These are phyloP conservation scores for Aurelia aurita complex sp. Pacific DNA, from an alignment of 30 jellyfish, hydroid and myxozoan genomes.

Conservation along the genomic window DNA sequence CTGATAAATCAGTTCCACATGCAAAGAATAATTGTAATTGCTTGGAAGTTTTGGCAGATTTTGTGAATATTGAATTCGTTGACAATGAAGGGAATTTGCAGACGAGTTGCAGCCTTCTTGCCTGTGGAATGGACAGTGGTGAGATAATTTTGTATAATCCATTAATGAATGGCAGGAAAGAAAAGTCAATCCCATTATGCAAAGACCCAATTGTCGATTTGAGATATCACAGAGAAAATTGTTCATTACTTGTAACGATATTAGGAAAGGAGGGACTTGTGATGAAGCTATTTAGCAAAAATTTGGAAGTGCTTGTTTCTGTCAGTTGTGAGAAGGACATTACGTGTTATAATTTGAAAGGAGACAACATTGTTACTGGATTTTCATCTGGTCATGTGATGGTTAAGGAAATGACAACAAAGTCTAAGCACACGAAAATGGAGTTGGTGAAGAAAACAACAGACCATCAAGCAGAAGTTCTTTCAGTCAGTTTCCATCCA, in stretches of 20 bases:
- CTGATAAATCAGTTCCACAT: background rate
- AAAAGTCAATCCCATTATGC: conserved; percentile 31
- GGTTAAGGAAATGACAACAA: background rate
- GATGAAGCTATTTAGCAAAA: conserved; percentile 21
- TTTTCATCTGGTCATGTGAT: conserved; percentile 57
- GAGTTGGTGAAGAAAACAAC: background rate
- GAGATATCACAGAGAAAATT: conserved; percentile 15
- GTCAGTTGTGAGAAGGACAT: conserved; percentile 51
- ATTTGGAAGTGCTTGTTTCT: conserved; percentile 5
- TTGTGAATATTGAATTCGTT: conserved; percentile 29
- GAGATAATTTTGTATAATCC: conserved; percentile 63
- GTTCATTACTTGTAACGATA: conserved; percentile 9
- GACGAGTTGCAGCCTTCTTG: conserved; percentile 43
- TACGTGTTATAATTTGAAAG: conserved; percentile 9
- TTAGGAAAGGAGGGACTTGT: conserved; percentile 25
- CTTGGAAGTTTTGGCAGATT: conserved; percentile 51
- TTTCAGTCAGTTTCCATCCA: conserved; percentile 50
- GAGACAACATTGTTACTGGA: conserved; percentile 48
- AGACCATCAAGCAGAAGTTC: conserved; percentile 49
- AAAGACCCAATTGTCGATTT: conserved; percentile 49
- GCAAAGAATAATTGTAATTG: conserved; percentile 53
- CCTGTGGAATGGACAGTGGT: conserved; percentile 89
- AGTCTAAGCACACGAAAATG: background rate
- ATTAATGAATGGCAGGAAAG: conserved; percentile 38
- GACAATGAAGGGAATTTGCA: conserved; percentile 42